A percentile compares a stretch with the other conserved stretches of the same genome.
These are phyloP conservation scores for Rhinatrema bivittatum DNA, from an alignment of 2,797 vertebrate species.

Conservation along the genomic window DNA sequence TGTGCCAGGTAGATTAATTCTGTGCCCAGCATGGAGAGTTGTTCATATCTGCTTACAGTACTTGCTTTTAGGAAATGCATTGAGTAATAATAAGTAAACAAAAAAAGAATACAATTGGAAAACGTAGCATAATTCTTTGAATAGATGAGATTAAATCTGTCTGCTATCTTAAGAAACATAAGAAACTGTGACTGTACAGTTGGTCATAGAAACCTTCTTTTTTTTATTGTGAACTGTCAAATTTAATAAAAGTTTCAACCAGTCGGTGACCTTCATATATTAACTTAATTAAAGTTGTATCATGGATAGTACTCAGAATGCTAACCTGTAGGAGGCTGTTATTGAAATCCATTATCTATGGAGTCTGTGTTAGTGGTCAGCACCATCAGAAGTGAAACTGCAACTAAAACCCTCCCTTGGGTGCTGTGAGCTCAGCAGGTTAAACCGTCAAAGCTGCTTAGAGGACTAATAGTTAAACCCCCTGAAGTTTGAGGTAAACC, in stretches of 20 bases:
- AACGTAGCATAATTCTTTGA: slow-evolving; percentile 24
- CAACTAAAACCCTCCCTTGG: slow-evolving; percentile 72
- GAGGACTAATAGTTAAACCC: slow-evolving; percentile 76
- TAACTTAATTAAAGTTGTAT: slow-evolving; percentile 52
- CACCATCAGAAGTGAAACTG: slow-evolving; percentile 74
- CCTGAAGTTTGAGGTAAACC: slow-evolving; percentile 82
- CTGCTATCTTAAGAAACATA: slow-evolving; percentile 20
- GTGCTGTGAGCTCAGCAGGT: slow-evolving; percentile 85
- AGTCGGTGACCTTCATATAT: slow-evolving; percentile 43
- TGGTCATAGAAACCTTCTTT: slow-evolving; percentile 15
- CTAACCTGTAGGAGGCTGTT: slow-evolving; percentile 65
- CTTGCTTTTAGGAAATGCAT: slow-evolving; percentile 27
- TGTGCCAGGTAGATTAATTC: slow-evolving; percentile 17
- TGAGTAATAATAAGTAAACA: too few relatives aligned
- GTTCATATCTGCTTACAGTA: slow-evolving; percentile 26
- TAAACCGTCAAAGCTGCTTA: slow-evolving; percentile 88
- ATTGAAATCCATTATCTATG: slow-evolving; percentile 70
- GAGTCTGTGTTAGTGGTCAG: slow-evolving; percentile 73
- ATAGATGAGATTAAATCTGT: slow-evolving; percentile 11
- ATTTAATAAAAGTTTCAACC: slow-evolving; percentile 48
- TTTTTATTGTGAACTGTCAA: slow-evolving; percentile 21
- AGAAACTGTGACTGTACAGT: slow-evolving; percentile 18
- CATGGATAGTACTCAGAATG: slow-evolving; percentile 30
- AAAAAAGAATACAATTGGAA: slow-evolving; percentile 41
- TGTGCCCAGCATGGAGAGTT: slow-evolving; percentile 24